Percentiles rank a stretch among this genome's conserved stretches.
Conservation (phyloP, 1,140 invertebrate species). For the Drosophila willistoni region DNA sequence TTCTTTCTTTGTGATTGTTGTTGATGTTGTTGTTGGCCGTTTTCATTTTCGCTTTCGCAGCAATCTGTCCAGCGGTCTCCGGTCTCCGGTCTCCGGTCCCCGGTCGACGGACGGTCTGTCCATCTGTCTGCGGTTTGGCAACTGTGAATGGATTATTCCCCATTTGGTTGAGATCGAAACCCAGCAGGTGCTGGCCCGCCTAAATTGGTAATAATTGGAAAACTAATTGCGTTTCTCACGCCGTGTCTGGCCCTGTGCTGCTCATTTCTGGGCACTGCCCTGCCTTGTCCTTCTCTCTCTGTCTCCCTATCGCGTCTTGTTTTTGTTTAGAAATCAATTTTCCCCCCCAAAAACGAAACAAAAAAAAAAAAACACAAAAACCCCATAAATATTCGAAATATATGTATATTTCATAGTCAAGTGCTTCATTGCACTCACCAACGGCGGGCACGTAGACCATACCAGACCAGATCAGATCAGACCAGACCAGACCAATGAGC, state of each 20-base stretch:
- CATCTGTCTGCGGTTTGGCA: constrained; percentile 30
- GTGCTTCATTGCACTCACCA: background rate
- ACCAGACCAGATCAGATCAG: background rate
- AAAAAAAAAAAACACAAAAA: background rate
- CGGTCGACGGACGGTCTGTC: background rate
- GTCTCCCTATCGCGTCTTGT: background rate
- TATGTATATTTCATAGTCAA: constrained; percentile 7
- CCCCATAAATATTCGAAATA: background rate
- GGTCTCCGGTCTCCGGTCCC: background rate
- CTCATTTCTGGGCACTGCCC: background rate
- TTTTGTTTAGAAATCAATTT: constrained; percentile 62
- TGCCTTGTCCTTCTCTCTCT: background rate
- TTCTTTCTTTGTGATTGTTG: background rate
- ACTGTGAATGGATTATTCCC: constrained; percentile 46
- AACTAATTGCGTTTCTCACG: constrained; percentile 68
- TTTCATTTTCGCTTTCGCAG: constrained; percentile 22
- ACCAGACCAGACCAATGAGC: background rate
- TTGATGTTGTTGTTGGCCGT: no score
- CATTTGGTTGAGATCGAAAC: background rate
- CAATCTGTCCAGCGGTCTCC: no score
- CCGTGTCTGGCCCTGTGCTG: constrained; percentile 11
- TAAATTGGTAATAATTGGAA: constrained; percentile 32
- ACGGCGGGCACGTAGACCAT: constrained; percentile 4
- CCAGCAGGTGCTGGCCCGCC: constrained; percentile 41
- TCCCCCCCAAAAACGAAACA: constrained; percentile 11